A percentile compares a stretch with the other conserved stretches of the same genome.
Conservation (phyloP, 2,888 invertebrate species). For the Acanthococcus lagerstroemiae region DNA sequence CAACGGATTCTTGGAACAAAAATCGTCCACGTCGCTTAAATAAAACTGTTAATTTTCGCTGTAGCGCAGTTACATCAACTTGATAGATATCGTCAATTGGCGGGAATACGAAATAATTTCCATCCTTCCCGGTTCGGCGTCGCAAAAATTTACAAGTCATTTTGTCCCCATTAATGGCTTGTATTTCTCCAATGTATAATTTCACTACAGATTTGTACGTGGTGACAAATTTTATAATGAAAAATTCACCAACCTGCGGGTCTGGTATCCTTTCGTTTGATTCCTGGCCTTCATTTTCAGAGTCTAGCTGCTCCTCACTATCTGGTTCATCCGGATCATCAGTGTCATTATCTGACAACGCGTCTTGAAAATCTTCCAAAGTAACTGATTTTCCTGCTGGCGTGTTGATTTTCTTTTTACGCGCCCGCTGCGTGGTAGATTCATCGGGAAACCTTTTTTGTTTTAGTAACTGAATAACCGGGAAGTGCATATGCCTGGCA, state of each 20-base stretch:
- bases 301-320: neutral
- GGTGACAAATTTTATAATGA: neutral
- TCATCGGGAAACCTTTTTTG: neutral
- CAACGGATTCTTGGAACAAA: no score
- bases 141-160: neutral
- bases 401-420: neutral
- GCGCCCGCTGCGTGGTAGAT: neutral
- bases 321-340: neutral
- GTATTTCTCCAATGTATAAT: neutral
- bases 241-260: neutral
- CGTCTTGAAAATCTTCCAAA: neutral
- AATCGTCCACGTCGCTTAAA: no score
- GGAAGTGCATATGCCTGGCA: neutral
- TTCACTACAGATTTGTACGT: neutral
- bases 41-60: no score
- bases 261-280: neutral
- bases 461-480: neutral
- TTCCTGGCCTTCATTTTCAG: neutral
- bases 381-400: neutral
- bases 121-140: neutral
- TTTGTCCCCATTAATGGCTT: neutral
- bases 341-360: neutral
- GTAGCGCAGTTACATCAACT: neutral
- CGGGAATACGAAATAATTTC: neutral
- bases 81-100: neutral